Base-by-base conservation (phyloP, 2,113 vertebrate genomes). In the Coregonus clupeaformis region DNA sequence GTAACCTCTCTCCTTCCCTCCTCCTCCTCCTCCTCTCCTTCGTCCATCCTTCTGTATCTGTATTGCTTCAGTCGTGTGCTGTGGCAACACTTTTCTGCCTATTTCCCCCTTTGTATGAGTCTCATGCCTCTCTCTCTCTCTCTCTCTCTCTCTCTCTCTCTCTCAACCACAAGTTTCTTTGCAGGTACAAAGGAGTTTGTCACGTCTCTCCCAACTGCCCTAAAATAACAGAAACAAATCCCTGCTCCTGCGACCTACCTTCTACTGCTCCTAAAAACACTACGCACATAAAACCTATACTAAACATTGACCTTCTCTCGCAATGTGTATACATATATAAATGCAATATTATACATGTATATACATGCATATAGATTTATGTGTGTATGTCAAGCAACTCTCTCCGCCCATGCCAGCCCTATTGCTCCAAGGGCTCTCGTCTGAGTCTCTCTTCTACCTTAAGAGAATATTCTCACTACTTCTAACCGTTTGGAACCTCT, bases 401-500 rank as follows among this genome's bases (percentile, higher is more conserved):
- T 95, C 92, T 86, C 80, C 36, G 85, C 86, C 95, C 95, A 95
- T 90, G 94, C 82, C 96, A 97, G 96, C 95, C 93, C 92, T 94
- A 88, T 52, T 18, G 49, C 49, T 52, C 16, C 14, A 14, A 52
- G 49, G 49, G 49, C 49, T 5, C 49, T 18, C 16, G 5, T 52
- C 49, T 52, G 49, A 18, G 49, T 52, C 49, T 94, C 49, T 94
- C 82, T 91, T 89, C 87, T 52, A 18, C 14, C 12, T 89, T 78
- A 88, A 92, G 91, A 91, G 89, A 92, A 90, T 12, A 87, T 92
- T 91, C 94, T 92, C 89, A 87, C 90, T 83, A 87, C 91, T 83
- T 96, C 98, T 99, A 99, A 99, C 96, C 95, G 94, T 96, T 94
- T 98, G 97, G 97, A 97, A 96, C 95, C 36, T 97, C 94, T 96